Evolutionary conservation across 2,797 vertebrate genomes (phyloP).

Genomic region (Sebastes cheni): DNA sequence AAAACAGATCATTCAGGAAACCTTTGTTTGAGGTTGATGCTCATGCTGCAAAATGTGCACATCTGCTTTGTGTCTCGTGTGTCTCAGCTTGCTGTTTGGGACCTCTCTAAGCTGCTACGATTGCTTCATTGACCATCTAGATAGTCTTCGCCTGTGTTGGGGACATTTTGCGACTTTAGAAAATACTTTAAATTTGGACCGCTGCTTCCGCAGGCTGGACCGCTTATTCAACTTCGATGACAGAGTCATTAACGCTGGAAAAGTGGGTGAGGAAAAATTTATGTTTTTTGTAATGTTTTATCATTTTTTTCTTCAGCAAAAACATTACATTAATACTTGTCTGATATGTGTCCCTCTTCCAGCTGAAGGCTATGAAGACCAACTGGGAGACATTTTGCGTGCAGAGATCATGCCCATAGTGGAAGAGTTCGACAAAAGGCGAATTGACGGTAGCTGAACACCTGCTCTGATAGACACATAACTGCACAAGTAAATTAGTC

Average conservation of each 20-base stretch:
- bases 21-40: constrained; percentile 5
- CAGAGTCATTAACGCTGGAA: constrained; percentile 66
- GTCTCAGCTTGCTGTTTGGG: constrained; percentile 42
- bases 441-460: constrained; percentile 56
- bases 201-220: constrained; percentile 70
- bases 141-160: constrained; percentile 64
- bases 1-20: constrained; percentile 16
- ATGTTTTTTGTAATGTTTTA: not conserved
- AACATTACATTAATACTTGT: not conserved
- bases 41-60: constrained; percentile 48
- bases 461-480: constrained; percentile 10
- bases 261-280: constrained; percentile 73
- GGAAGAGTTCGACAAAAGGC: constrained; percentile 66
- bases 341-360: constrained; percentile 24
- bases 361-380: constrained; percentile 74
- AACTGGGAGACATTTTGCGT: constrained; percentile 71
- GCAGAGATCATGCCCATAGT: constrained; percentile 68
- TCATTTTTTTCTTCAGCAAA: not conserved
- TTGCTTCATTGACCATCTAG: constrained; percentile 64
- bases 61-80: constrained; percentile 41
- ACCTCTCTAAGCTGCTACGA: constrained; percentile 67
- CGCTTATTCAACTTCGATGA: constrained; percentile 69
- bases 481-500: constrained; percentile 18
- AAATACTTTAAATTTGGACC: constrained; percentile 61
- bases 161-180: constrained; percentile 50